These are phyloP conservation scores for Drosophila malerkotliana DNA, from an alignment of 1,140 invertebrate species.

Conservation along the genomic window DNA sequence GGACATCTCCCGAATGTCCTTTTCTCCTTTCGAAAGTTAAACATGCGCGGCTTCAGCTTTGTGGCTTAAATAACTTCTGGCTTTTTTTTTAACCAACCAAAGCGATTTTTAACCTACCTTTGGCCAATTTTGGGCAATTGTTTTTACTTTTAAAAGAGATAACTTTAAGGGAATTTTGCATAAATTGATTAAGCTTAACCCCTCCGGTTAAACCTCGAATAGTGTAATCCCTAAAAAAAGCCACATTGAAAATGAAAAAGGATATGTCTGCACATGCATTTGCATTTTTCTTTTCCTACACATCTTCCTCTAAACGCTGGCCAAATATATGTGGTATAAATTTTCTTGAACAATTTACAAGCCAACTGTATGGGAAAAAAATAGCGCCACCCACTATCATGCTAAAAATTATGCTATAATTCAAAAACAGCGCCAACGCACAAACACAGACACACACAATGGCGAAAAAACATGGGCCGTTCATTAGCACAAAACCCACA, in stretches of 20 bases:
- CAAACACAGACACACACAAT: constrained; percentile 7
- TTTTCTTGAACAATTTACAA: constrained; percentile 66
- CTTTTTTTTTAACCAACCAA: constrained; percentile 63
- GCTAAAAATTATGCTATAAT: constrained; percentile 80
- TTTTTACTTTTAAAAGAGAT: constrained; percentile 43
- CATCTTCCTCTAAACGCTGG: constrained; percentile 9
- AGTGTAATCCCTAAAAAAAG: background rate
- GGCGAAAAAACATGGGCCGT: constrained; percentile 42
- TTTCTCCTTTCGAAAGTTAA: constrained; percentile 51
- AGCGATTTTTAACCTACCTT: constrained; percentile 59
- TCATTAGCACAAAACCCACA: constrained; percentile 80
- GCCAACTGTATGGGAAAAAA: constrained; percentile 42
- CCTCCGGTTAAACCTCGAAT: background rate
- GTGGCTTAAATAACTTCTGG: constrained; percentile 48
- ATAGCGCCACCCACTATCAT: constrained; percentile 55
- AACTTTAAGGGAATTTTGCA: background rate
- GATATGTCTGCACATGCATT: constrained; percentile 42
- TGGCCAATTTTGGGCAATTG: constrained; percentile 58
- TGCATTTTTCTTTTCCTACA: constrained; percentile 46
- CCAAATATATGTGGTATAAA: constrained; percentile 62
- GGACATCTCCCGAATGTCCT: constrained; percentile 50
- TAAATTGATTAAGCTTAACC: background rate
- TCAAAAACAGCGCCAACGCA: constrained; percentile 66
- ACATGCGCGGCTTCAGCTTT: constrained; percentile 39
- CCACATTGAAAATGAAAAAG: background rate